Evolutionary conservation across 2,113 vertebrate genomes (phyloP), one percentile per base, ranked within the genome.

Genomic region (Cettia cetti): DNA sequence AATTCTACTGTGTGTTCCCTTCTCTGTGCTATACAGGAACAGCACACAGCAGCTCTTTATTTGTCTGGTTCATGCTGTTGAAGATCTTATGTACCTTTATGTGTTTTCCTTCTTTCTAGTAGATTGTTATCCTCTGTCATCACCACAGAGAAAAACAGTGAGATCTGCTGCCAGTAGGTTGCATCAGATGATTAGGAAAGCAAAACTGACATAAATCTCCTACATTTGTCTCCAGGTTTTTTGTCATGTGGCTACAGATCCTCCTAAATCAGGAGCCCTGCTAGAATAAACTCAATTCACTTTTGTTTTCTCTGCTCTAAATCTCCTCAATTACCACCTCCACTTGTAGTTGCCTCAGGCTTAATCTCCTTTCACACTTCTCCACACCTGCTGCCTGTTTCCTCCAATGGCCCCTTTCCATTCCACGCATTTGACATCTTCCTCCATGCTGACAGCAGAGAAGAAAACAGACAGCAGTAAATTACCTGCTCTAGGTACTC

Each of bases 351-450:
- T 86, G 59, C 64, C 91, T 85, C 40, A 47, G 71, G 61, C 79
- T 72, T 83, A 53, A 76, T 57, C 49, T 69, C 24, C 50, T 87
- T 59, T 72, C 50, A 57, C 23, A n/a, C 39, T 59, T 83, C 13
- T 68, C 54, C 12, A 15, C 60, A 90, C 37, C 63, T 72, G 79
- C 63, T 69, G 37, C 71, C 33, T 44, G 18, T 61, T 90, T 80
- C 45, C 31, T 89, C 23, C 56, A 89, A 66, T 0, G 0, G 0
- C 5, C 37, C 21, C 60, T 39, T 83, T 52, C 68, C 1, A 0
- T 53, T 74, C 39, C 39, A 30, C 0, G 0, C 10, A 7, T 70
- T 65, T 42, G 65, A 86, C 27, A 33, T 88, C 50, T 49, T 90
- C n/a, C 35, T 85, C 39, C 65, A 42, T 6, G 15, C 49, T 68